Base-by-base conservation (phyloP, 2,888 invertebrate species). In the Ametastegia equiseti region DNA sequence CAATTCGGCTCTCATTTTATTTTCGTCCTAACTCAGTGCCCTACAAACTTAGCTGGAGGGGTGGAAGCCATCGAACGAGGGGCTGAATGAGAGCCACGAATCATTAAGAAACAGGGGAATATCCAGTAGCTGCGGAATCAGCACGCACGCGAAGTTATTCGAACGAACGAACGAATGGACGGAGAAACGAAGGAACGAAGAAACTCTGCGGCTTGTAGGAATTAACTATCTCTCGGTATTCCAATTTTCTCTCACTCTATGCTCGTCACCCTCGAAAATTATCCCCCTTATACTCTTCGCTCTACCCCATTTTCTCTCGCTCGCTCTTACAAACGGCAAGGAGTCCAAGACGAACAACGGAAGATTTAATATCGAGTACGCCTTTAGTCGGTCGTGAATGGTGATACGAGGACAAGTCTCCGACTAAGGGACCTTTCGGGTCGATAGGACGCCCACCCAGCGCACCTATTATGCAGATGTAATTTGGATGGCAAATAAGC, bases 391-490 rank as follows among this genome's bases (percentile, higher is more conserved):
- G 19, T 71, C 27, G 50, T 33, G 71, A 57, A 67, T 30, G 36
- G 67, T 69, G 80, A 71, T 47, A 71, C 42, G 50, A 75, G 78
- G 60, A 75, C 75, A 33, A 81, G 47, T 50, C 77, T 36, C 86
- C 88, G 86, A 89, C 86, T 87, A 88, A 85, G 88, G 87, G 88
- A 88, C 86, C 85, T 84, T 87, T 83, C 83, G 88, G 88, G 87
- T 89, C 88, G 87, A 89, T 89, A 89, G 60, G 60, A 78, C 57
- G 60, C 78, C 63, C 78, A 84, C 86, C 84, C 85, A 86, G 87
- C 88, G 85, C 87, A 86, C 86, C 89, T 89, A 89, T 89, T 89
- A 89, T 89, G 89, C 89, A 88, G 89, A 89, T 89, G 89, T 89
- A 89, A 89, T 89, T 89, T 89, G 86, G 86, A 88, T 85, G 86